phyloP scores from a whole-genome alignment of 2,888 invertebrate genomes.

The Macropis europaea region DNA sequence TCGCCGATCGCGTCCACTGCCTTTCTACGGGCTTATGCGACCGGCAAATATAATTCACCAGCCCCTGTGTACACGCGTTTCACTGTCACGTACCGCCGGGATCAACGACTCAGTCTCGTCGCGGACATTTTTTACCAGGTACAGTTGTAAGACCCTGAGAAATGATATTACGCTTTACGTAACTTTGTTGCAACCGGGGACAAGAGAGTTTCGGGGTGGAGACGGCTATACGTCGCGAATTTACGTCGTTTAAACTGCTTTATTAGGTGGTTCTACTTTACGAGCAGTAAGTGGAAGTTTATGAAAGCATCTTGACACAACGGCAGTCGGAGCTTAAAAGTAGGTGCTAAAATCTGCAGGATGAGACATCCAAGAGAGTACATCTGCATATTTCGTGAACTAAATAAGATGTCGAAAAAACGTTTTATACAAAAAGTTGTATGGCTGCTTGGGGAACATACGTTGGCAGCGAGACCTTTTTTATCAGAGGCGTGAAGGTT shows the following conservation, averaged over 20 bases:
- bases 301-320: too few relatives aligned
- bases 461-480: too few relatives aligned
- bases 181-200: neutral
- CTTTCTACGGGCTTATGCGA: neutral
- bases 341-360: too few relatives aligned
- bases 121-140: neutral
- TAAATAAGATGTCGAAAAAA: too few relatives aligned
- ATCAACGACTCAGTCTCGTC: constrained; percentile 17
- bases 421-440: too few relatives aligned
- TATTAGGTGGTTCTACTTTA: too few relatives aligned
- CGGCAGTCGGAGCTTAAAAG: too few relatives aligned
- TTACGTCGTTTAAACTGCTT: neutral
- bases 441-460: too few relatives aligned
- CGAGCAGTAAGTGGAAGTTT: too few relatives aligned
- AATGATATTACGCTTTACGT: constrained; percentile 1
- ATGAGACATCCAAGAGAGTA: too few relatives aligned
- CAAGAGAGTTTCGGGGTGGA: neutral
- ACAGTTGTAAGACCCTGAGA: neutral
- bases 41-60: constrained; percentile 11
- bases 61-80: constrained; percentile 9
- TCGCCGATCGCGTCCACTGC: neutral
- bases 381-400: too few relatives aligned
- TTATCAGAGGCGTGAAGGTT: too few relatives aligned
- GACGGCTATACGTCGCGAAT: neutral
- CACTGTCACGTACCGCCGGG: constrained; percentile 28